Base-by-base conservation (phyloP, 2,888 invertebrate genomes). In the Kuschelorhynchus macadamiae region DNA sequence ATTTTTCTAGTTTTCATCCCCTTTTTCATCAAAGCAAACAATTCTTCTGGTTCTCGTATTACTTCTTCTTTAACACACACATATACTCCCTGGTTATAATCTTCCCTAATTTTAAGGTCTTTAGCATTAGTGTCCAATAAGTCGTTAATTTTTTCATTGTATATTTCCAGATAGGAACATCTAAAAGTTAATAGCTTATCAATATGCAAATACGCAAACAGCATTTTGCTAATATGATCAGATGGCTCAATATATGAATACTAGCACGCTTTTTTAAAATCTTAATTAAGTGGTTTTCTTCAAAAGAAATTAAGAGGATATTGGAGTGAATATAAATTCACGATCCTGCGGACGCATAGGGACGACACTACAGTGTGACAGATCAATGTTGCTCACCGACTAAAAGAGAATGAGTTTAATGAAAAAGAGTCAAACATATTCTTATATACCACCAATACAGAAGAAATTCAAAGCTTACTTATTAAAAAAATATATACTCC, bases 101-200 rank as follows among this genome's bases (percentile, higher is more conserved):
- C 86, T 74, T 92, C 92, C 30, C 88, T 85, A 14, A 92, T 85
- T 81, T 90, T 91, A 0, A 93, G 78, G 72, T 90, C 88, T 2
- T 83, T 83, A 53, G 87, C 87, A 8, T 85, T 85, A 9, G 86
- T 83, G 72, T 89, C 86, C 0, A 96, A 82, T 5, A 96, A 85
- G 81, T 96, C 96, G 66, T 87, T 89, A 0, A 96, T 85, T 71
- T 88, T 90, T 80, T 96, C 96, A 82, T 95, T 95, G 80, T 96
- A 95, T 47, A 96, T 93, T 83, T 96, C 96, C 70, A 96, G 88
- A 79, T 92, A 95, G 0, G 93, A 92, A 21, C 94, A 91, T 78
- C 95, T 91, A 79, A 78, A 85, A 84, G 7, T 25, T n/a, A 46
- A 50, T 16, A 47, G 30, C 14, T 59, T 36, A 17, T 32, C 30